Evolutionary conservation across 1,140 invertebrate species (phyloP).

Genomic region (Caenorhabditis inopinata): DNA sequence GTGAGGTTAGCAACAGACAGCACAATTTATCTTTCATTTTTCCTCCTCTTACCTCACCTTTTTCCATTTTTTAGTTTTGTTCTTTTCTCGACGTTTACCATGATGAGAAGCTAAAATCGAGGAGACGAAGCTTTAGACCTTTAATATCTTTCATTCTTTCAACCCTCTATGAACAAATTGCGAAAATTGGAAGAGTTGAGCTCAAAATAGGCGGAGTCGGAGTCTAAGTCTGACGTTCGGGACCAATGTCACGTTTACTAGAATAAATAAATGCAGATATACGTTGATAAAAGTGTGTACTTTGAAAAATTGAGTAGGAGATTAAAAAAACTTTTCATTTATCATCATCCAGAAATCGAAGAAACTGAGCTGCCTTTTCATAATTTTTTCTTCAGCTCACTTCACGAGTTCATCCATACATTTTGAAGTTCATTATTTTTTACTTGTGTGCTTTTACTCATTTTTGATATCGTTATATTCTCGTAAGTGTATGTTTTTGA

Average conservation of each 20-base stretch:
- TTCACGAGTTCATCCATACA: too few species aligned
- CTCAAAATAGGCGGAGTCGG: not conserved
- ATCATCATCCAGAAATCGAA: not conserved
- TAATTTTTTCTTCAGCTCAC: too few species aligned
- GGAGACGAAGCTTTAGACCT: not conserved
- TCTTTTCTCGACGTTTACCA: conserved; percentile 16
- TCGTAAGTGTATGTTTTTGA: too few species aligned
- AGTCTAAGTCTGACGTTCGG: not conserved
- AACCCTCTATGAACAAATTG: not conserved
- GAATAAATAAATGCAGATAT: not conserved
- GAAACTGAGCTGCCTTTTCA: too few species aligned
- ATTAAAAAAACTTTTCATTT: not conserved
- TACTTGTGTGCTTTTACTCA: too few species aligned
- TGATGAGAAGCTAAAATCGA: not conserved
- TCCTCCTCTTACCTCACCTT: not conserved
- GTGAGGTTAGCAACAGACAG: conserved; percentile 4
- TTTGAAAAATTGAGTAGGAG: not conserved
- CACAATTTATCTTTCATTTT: conserved; percentile 13
- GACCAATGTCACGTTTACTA: not conserved
- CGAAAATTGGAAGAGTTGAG: not conserved
- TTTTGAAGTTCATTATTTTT: too few species aligned
- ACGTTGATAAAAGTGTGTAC: not conserved
- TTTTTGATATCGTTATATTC: too few species aligned
- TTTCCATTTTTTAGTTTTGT: conserved; percentile 14
- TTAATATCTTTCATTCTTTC: not conserved